A percentile compares a stretch with the other conserved stretches of the same genome.
phyloP scores from a whole-genome alignment of 2,113 vertebrate genomes.

The Caloenas nicobarica region DNA sequence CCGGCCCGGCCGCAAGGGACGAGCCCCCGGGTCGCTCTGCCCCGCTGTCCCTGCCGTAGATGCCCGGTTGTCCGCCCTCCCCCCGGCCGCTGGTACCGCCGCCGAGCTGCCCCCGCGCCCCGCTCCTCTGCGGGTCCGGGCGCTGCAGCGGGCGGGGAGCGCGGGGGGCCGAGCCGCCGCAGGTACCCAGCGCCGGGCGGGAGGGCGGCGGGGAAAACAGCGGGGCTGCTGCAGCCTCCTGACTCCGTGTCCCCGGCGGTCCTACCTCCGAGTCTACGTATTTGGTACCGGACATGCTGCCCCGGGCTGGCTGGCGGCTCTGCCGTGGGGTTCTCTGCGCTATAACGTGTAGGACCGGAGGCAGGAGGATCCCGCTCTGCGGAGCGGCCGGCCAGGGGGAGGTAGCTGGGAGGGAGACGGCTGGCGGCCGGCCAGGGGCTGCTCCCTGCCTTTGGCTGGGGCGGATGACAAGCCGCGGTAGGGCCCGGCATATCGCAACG shows the following conservation, averaged over 20 bases:
- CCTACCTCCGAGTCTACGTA: slow-evolving; percentile 88
- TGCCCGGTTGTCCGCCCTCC: neutral
- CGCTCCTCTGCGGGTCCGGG: neutral
- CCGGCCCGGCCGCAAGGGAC: neutral
- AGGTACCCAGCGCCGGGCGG: neutral
- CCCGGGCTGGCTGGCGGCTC: slow-evolving; percentile 59
- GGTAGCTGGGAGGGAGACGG: slow-evolving; percentile 67
- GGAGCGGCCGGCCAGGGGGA: slow-evolving; percentile 65
- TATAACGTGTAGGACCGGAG: slow-evolving; percentile 65
- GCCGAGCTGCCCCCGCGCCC: neutral
- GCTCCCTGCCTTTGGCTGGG: slow-evolving; percentile 55
- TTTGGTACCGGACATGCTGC: slow-evolving; percentile 93
- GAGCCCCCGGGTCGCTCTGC: accelerated
- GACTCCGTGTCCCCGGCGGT: neutral
- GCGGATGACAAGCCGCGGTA: slow-evolving; percentile 45
- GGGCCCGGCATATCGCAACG: slow-evolving; percentile 59
- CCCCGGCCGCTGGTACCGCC: neutral
- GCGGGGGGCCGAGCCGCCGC: neutral
- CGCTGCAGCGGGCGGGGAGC: neutral
- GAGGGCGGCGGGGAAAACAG: neutral
- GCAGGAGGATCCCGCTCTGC: slow-evolving; percentile 73
- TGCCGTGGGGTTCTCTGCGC: slow-evolving; percentile 52
- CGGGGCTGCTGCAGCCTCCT: neutral
- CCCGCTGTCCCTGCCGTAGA: neutral
- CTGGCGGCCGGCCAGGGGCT: slow-evolving; percentile 71